A percentile compares a stretch with the other conserved stretches of the same genome.
Conservation (phyloP, 1,140 invertebrate genomes). For the Atta colombica region DNA sequence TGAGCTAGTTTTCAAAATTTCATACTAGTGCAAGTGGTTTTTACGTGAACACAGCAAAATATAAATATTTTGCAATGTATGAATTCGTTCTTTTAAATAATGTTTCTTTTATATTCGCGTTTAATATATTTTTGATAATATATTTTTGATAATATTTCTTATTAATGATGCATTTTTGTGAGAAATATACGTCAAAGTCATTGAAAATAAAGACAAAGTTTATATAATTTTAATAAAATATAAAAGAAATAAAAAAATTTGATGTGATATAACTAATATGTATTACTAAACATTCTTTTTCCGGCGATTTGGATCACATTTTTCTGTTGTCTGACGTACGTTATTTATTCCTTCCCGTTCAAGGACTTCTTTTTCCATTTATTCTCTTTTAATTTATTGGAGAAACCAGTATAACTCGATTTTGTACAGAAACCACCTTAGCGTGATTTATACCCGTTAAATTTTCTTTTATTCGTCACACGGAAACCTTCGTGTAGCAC, state of each 20-base stretch:
- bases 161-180: too few relatives aligned
- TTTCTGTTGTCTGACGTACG: conserved; percentile 3
- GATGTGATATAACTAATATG: background rate
- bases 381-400: background rate
- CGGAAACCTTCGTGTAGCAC: background rate
- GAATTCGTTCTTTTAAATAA: background rate
- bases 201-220: background rate
- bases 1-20: conserved; percentile 11
- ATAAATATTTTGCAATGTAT: background rate
- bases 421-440: background rate
- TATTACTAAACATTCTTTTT: background rate
- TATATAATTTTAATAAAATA: background rate
- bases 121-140: background rate
- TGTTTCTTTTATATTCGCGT: background rate
- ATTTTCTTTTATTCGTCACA: conserved; percentile 44
- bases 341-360: conserved; percentile 4
- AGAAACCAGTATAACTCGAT: conserved; percentile 15
- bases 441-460: conserved; percentile 36
- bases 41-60: background rate
- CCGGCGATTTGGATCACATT: conserved; percentile 15
- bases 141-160: too few relatives aligned
- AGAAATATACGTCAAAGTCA: background rate
- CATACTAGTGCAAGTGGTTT: too few relatives aligned
- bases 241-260: background rate
- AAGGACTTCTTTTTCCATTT: conserved; percentile 12